phyloP scores from a whole-genome alignment of 2,113 vertebrate species.

The Tetraodon nigroviridis region DNA sequence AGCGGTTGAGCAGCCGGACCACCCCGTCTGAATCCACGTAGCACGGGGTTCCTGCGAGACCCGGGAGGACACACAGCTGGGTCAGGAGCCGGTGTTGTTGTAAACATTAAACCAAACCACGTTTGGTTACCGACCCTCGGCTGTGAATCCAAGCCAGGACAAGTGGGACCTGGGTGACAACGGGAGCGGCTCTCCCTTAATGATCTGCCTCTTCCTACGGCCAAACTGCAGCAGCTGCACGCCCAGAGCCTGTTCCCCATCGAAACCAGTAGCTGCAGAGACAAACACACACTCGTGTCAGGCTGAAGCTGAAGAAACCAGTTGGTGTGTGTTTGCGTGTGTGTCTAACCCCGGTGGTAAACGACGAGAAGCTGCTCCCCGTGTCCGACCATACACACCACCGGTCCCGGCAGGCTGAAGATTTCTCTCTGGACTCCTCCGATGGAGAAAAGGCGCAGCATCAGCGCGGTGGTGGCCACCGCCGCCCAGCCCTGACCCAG shows the following conservation, averaged over 20 bases:
- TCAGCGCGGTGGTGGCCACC: conserved; percentile 79
- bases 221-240: conserved; percentile 87
- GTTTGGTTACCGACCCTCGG: conserved; percentile 81
- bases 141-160: conserved; percentile 88
- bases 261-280: conserved; percentile 83
- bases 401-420: conserved; percentile 85
- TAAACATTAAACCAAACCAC: background rate
- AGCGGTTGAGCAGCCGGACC: conserved; percentile 88
- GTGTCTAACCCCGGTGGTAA: conserved; percentile 84
- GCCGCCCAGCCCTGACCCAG: conserved; percentile 91
- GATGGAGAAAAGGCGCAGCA: conserved; percentile 83
- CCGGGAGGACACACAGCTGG: background rate
- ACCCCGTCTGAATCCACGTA: conserved; percentile 86
- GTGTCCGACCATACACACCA: conserved; percentile 87
- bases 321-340: background rate
- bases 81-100: background rate
- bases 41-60: conserved; percentile 82
- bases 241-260: conserved; percentile 89
- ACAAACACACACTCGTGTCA: background rate
- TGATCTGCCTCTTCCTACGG: conserved; percentile 74
- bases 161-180: conserved; percentile 83
- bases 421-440: conserved; percentile 90
- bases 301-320: background rate
- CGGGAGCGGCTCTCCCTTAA: conserved; percentile 83
- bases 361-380: conserved; percentile 87